Conservation (phyloP, 2,113 vertebrate genomes). For the Lipophrys pholis region DNA sequence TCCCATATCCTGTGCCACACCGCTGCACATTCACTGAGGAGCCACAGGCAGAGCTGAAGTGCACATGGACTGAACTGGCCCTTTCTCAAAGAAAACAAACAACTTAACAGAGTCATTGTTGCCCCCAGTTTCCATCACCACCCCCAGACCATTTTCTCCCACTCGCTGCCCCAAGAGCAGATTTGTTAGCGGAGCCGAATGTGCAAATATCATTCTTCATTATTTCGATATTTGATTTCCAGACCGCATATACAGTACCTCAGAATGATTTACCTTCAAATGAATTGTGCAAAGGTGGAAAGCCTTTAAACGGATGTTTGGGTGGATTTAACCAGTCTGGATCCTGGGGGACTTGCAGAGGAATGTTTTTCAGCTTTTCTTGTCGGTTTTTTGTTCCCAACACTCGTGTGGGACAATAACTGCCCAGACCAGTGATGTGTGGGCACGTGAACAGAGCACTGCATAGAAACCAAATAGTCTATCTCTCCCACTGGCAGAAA, state of each 20-base stretch:
- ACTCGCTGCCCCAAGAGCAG: slow-evolving; percentile 38
- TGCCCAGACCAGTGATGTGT: slow-evolving; percentile 37
- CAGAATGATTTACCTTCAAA: slow-evolving; percentile 10
- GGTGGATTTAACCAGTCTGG: slow-evolving; percentile 23
- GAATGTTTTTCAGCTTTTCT: slow-evolving; percentile 43
- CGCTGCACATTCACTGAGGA: slow-evolving; percentile 55
- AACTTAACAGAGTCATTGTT: slow-evolving; percentile 32
- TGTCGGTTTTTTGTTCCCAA: not conserved
- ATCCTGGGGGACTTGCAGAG: slow-evolving; percentile 37
- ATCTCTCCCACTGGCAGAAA: slow-evolving; percentile 3
- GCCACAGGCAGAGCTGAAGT: slow-evolving; percentile 43
- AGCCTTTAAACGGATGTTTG: slow-evolving; percentile 23
- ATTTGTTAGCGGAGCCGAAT: slow-evolving; percentile 46
- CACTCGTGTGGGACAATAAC: slow-evolving; percentile 55
- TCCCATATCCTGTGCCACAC: slow-evolving; percentile 69
- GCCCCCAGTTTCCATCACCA: not conserved
- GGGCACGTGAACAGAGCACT: slow-evolving; percentile 42
- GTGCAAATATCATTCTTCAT: not conserved
- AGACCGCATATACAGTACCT: not conserved
- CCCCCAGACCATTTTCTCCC: slow-evolving; percentile 14
- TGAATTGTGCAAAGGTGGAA: not conserved
- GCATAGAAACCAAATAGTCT: slow-evolving; percentile 24
- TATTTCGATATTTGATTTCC: slow-evolving; percentile 1
- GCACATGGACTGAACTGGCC: slow-evolving; percentile 37
- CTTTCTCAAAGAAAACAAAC: slow-evolving; percentile 50